Evolutionary conservation across 1,140 invertebrate genomes (phyloP).

Genomic region (Drosophila eugracilis): DNA sequence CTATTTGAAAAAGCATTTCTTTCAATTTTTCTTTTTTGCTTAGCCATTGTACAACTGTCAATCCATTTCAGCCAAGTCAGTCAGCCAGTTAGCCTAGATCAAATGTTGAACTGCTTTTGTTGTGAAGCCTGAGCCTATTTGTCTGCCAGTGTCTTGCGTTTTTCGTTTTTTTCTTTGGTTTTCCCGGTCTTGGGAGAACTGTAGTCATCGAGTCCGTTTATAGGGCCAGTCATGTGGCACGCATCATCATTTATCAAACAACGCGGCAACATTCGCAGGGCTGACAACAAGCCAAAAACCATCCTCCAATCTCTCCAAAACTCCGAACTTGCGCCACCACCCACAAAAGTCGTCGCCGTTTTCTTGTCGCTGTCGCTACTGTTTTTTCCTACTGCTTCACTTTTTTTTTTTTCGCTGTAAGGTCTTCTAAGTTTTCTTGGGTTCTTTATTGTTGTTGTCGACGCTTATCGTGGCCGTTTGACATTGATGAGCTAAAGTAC

Average conservation of each 20-base stretch:
- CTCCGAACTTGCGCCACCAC: conserved; percentile 4
- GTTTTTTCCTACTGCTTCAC: neutral
- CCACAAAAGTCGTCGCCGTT: conserved; percentile 12
- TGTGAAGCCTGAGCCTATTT: conserved; percentile 24
- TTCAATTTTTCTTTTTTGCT: neutral
- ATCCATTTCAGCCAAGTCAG: conserved; percentile 17
- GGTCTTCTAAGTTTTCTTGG: conserved; percentile 26
- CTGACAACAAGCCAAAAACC: conserved; percentile 58
- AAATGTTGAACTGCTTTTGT: conserved; percentile 21
- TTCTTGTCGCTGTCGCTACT: conserved; percentile 21
- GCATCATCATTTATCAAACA: conserved; percentile 77
- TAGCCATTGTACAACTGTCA: conserved; percentile 23
- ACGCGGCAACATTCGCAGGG: conserved; percentile 34
- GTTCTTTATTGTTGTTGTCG: conserved; percentile 37
- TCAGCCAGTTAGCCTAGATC: conserved; percentile 24
- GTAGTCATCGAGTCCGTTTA: conserved; percentile 43
- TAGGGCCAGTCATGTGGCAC: conserved; percentile 74
- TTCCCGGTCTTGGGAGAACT: neutral
- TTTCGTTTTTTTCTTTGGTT: neutral
- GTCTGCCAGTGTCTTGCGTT: conserved; percentile 22
- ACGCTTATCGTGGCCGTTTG: conserved; percentile 37
- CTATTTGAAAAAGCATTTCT: neutral
- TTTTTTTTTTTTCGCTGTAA: neutral
- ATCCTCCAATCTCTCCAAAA: neutral
- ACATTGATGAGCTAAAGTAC: conserved; percentile 26